Evolutionary conservation across 2,113 vertebrate species (phyloP), one percentile per base, ranked within the genome.

Genomic region (Lophura nycthemera): DNA sequence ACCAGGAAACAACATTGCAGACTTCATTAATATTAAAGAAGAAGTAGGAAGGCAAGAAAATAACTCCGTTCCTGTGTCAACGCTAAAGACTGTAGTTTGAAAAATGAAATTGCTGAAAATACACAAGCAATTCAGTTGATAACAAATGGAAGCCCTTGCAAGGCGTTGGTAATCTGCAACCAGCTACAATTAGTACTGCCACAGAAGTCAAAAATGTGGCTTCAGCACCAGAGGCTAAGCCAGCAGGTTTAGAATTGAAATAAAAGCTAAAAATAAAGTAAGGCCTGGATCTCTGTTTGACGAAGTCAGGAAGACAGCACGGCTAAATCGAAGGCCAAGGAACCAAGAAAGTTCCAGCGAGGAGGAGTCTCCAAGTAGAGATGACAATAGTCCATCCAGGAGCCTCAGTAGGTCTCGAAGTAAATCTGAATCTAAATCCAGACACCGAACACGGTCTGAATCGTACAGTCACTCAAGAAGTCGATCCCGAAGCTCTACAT

Each of bases 271-370:
- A 94, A 99, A 98, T 93, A 98, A 98, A 78, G 99, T 99, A 8
- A 98, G 99, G 17, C 99, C 99, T 1, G 99, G 99, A 6, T 99
- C 99, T 24, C 98, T 99, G 57, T 99, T 99, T 15, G 99, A 99
- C 10, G 99, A 99, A 92, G 99, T 99, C 6, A 98, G 99, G 9
- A 99, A 99, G 96, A 99, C 99, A 0, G 99, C 99, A 0, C 98
- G 99, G 19, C 97, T 99, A 43, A 99, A 99, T 96, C 98, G 98
- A 70, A 98, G 99, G 92, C 99, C 99, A 1, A 98, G 99, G 88
- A 99, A 99, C 96, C 98, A 98, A 64, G 99, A 99, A 81, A 99
- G 98, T 60, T 99, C 99, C 24, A 99, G 99, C 32, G 99, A 99
- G 80, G 99, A 99, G 32, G 97, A 97, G 7, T 99, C 98, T 5